Conservation (phyloP, 2,888 invertebrate genomes). For the Plebejus anna region DNA sequence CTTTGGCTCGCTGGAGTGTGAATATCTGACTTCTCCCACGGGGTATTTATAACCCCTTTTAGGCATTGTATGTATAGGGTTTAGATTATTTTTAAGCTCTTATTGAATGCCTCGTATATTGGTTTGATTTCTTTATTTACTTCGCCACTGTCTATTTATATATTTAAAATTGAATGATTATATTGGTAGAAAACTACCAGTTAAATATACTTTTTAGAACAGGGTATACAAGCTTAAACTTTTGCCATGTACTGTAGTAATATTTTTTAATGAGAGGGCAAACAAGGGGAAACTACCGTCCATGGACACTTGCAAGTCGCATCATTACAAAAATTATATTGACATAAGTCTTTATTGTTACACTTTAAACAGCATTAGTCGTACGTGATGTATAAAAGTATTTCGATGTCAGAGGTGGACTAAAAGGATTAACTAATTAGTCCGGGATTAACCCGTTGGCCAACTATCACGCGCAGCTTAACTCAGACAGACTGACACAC, state of each 20-base stretch:
- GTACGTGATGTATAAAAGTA: background rate
- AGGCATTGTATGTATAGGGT: background rate
- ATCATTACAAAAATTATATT: no score
- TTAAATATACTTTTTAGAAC: no score
- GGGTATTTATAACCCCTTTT: conserved; percentile 26
- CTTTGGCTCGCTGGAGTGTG: conserved; percentile 27
- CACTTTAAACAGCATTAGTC: background rate
- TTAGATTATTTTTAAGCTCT: background rate
- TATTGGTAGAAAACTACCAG: no score
- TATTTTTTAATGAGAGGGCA: no score
- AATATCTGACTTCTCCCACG: conserved; percentile 17
- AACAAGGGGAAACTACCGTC: no score
- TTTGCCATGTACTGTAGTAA: no score
- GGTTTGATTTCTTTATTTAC: background rate
- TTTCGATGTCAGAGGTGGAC: background rate
- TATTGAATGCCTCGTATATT: background rate
- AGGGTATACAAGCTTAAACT: no score
- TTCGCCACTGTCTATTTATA: no score
- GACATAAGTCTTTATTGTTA: background rate
- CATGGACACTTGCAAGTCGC: no score
- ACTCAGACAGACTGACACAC: background rate
- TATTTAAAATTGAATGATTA: no score
- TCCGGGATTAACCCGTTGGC: background rate
- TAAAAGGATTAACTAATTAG: background rate
- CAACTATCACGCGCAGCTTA: conserved; percentile 2